Evolutionary conservation across 2,113 vertebrate genomes (phyloP), one percentile per base, ranked within the genome.

Genomic region (Cheilinus undulatus): DNA sequence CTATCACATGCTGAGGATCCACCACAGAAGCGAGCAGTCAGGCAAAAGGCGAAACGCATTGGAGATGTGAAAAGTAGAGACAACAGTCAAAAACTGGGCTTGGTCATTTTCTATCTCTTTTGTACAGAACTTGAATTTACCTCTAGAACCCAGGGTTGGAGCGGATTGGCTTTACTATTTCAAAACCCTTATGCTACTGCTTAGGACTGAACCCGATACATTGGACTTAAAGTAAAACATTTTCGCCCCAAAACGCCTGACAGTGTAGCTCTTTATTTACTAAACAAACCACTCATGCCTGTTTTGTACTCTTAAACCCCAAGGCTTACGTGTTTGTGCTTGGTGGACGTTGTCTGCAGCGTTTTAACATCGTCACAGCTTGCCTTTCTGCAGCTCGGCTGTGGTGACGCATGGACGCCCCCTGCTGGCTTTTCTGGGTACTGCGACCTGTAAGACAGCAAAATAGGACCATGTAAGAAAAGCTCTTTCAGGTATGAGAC

Each of bases 331-430:
- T 6, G 32, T 22, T 20, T 24, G 23, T 0, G 14, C 27, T 12
- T 51, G 28, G 22, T 52, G 36, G 5, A 14, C 54, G 12, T 19
- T 57, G 32, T n/a, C 1, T 64, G 50, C 0, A 4, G 34, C 34
- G 3, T 5, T 1, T 52, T 19, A 5, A 0, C 4, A 11, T 36
- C 10, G 32, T 46, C 24, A 30, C 13, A 30, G 52, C 69, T 56
- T 34, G 3, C 3, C 15, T 9, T 7, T 36, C 23, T 38, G 23
- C 23, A 27, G 54, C 17, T 2, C 24, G 43, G 15, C 23, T 24
- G 30, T 8, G 49, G 34, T 70, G 71, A 64, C 54, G 51, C 80
- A 86, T 65, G 19, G 17, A 13, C 52, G 81, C 17, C 76, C 59
- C 32, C 83, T 0, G 4, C 6, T 76, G 87, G 71, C 49, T 1